These are phyloP conservation scores for Herpetotheres cachinnans DNA, from an alignment of 2,113 vertebrate genomes.

Conservation along the genomic window DNA sequence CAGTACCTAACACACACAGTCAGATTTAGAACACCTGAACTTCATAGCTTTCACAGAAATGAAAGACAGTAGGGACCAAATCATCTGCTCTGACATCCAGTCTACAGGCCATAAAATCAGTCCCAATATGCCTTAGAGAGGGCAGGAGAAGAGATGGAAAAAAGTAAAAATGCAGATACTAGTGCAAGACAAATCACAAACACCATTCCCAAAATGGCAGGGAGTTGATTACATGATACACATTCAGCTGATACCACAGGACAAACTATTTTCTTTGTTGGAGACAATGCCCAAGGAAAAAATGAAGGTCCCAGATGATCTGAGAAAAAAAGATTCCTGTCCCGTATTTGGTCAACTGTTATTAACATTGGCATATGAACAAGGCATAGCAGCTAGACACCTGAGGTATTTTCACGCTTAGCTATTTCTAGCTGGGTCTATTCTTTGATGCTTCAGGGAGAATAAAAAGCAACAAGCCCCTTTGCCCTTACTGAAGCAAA, in stretches of 20 bases:
- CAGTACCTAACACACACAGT: background rate
- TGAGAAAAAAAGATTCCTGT: background rate
- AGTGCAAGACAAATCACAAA: background rate
- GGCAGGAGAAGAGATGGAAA: background rate
- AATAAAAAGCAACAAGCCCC: background rate
- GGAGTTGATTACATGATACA: background rate
- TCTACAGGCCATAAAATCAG: background rate
- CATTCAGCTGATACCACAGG: background rate
- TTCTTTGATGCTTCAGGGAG: background rate
- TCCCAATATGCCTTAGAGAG: background rate
- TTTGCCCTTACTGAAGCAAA: background rate
- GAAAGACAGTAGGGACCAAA: background rate
- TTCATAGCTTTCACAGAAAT: background rate
- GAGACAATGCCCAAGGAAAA: background rate
- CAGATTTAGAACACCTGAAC: background rate
- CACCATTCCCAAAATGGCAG: background rate
- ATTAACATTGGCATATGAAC: background rate
- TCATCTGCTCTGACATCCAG: background rate
- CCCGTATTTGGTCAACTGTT: background rate
- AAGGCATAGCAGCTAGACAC: background rate
- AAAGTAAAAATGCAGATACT: background rate
- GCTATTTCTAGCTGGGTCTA: background rate
- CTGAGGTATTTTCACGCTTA: background rate
- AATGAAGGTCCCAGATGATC: background rate
- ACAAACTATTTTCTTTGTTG: background rate